These are phyloP conservation scores for Sphyrna mokarran DNA, from an alignment of 2,113 vertebrate genomes.

Conservation along the genomic window DNA sequence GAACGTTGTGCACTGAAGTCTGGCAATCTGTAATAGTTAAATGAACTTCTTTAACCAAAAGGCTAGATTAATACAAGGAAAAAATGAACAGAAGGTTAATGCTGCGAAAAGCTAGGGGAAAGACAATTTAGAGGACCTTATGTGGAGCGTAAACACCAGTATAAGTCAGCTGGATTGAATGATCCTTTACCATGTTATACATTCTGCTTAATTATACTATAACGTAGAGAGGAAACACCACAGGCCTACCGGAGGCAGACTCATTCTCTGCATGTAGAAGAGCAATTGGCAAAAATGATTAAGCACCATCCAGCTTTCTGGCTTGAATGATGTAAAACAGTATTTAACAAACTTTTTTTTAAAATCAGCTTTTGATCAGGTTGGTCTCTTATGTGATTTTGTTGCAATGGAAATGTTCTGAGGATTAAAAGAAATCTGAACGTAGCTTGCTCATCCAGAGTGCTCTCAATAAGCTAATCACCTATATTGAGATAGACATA, in stretches of 20 bases:
- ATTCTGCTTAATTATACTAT: not conserved
- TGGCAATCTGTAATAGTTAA: not conserved
- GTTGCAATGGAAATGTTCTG: not conserved
- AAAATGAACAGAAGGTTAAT: not conserved
- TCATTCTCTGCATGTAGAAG: not conserved
- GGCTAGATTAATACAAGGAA: not conserved
- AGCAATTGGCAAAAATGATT: not conserved
- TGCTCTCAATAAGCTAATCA: constrained; percentile 11
- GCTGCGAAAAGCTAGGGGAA: not conserved
- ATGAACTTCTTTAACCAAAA: not conserved
- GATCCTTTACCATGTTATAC: not conserved
- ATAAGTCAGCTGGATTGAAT: not conserved
- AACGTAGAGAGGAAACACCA: not conserved
- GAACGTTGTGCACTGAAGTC: not conserved
- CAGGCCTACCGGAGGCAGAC: not conserved
- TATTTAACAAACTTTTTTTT: not conserved
- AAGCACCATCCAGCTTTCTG: not conserved
- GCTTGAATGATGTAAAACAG: not conserved
- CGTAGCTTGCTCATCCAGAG: not conserved
- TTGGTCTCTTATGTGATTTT: not conserved
- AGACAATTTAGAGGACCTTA: not conserved
- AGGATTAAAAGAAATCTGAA: not conserved
- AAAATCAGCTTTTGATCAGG: not conserved
- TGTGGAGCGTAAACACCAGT: not conserved
- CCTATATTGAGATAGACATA: not conserved